A percentile compares a stretch with the other conserved stretches of the same genome.
Conservation (phyloP, 1,140 invertebrate genomes). For the Pygmarrhopalites habei region DNA sequence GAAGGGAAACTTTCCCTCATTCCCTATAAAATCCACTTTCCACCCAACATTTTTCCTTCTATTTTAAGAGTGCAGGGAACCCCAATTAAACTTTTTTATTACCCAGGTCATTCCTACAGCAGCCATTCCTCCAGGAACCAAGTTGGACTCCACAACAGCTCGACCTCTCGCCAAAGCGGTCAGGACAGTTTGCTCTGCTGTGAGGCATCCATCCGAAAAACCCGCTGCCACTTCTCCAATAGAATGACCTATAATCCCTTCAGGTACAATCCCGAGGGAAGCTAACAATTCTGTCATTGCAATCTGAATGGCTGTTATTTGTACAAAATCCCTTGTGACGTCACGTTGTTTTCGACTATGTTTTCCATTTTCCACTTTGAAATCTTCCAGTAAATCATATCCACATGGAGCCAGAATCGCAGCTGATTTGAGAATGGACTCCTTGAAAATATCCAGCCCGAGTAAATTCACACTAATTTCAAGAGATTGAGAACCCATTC, state of each 20-base stretch:
- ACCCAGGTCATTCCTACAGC: conserved; percentile 70
- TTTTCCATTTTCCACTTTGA: conserved; percentile 43
- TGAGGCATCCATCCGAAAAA: conserved; percentile 73
- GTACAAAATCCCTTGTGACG: background rate
- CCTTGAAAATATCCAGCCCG: conserved; percentile 48
- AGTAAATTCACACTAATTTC: conserved; percentile 60
- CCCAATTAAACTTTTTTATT: too few species aligned
- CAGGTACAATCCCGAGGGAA: conserved; percentile 78
- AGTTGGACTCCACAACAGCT: conserved; percentile 49
- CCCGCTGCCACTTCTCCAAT: conserved; percentile 90
- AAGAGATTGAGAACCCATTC: conserved; percentile 50
- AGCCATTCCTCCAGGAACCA: conserved; percentile 50
- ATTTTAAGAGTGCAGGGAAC: too few species aligned
- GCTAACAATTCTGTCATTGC: conserved; percentile 79
- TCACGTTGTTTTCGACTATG: conserved; percentile 65
- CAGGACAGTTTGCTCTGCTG: conserved; percentile 69
- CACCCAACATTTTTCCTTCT: too few species aligned
- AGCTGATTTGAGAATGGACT: conserved; percentile 47
- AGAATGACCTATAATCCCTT: conserved; percentile 77
- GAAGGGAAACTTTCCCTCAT: too few species aligned
- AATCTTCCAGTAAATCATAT: conserved; percentile 45
- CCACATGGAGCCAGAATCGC: conserved; percentile 42
- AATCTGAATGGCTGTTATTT: conserved; percentile 55
- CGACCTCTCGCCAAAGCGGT: conserved; percentile 59
- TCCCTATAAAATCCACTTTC: too few species aligned